Base-by-base conservation (phyloP, 2,113 vertebrate species). In the Tetrao urogallus region DNA sequence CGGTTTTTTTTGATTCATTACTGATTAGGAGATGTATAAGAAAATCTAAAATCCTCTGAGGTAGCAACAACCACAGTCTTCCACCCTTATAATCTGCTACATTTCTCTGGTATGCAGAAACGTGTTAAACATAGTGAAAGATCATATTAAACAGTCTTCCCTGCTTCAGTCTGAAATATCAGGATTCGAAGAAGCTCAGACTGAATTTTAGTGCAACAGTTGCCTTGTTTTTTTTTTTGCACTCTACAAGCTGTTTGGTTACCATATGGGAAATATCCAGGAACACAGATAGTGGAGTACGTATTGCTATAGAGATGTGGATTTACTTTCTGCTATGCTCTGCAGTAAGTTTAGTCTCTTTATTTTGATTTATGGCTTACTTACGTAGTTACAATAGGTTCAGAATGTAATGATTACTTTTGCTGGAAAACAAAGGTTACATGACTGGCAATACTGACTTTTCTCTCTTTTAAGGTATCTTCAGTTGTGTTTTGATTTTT, bases 341-440 rank as follows among this genome's bases (percentile, higher is more conserved):
- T 73, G 25, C 67, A 52, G 10, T 82, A 78, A 70, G 38, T 65
- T 73, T 38, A 77, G 50, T 85, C 30, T 83, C 42, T 83, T 75
- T 87, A 42, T 86, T 92, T 83, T 89, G 47, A 72, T 84, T 76
- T 82, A 67, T 71, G 25, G 8, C 30, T 82, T 80, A 79, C 92
- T 89, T 87, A 66, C 27, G 5, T 82, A 43, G 75, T 66, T 88
- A 90, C 28, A 93, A 71, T 60, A 78, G 52, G 16, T 7, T 94
- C 32, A 61, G 83, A 64, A 86, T 86, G 91, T 83, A 88, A 56
- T 56, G 50, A 92, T 7, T 67, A 30, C 20, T 87, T 87, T 50
- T 64, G 19, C 64, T 85, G 67, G 79, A 58, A 80, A 92, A 64
- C 67, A 40, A 50, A 85, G 42, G 66, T 87, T 86, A 36, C 13